Conservation (phyloP, 1,140 invertebrate genomes). For the Portunus trituberculatus region DNA sequence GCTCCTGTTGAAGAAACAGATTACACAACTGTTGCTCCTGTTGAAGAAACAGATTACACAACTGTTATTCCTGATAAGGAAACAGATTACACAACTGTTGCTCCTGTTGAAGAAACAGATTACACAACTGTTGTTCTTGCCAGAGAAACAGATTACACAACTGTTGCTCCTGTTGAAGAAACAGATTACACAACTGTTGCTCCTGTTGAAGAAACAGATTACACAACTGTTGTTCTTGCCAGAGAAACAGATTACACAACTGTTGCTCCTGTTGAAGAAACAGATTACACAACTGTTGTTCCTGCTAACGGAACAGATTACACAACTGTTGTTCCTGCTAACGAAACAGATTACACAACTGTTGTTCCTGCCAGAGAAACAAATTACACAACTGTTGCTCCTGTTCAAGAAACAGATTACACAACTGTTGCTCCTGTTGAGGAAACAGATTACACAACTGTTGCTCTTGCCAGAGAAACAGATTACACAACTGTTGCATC, state of each 20-base stretch:
- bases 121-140: not conserved
- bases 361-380: not conserved
- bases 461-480: too few relatives aligned
- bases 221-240: not conserved
- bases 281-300: not conserved
- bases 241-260: not conserved
- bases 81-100: not conserved
- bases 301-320: not conserved
- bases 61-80: not conserved
- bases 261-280: not conserved
- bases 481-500: too few relatives aligned
- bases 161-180: not conserved
- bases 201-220: not conserved
- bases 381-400: not conserved
- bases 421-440: too few relatives aligned
- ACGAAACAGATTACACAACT: not conserved
- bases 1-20: not conserved
- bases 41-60: not conserved
- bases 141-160: not conserved
- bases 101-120: not conserved
- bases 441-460: too few relatives aligned
- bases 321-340: not conserved
- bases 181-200: not conserved
- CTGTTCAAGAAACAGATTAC: too few relatives aligned
- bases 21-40: not conserved